These are phyloP conservation scores for Euwallacea fornicatus DNA, from an alignment of 1,140 invertebrate genomes.

Conservation along the genomic window DNA sequence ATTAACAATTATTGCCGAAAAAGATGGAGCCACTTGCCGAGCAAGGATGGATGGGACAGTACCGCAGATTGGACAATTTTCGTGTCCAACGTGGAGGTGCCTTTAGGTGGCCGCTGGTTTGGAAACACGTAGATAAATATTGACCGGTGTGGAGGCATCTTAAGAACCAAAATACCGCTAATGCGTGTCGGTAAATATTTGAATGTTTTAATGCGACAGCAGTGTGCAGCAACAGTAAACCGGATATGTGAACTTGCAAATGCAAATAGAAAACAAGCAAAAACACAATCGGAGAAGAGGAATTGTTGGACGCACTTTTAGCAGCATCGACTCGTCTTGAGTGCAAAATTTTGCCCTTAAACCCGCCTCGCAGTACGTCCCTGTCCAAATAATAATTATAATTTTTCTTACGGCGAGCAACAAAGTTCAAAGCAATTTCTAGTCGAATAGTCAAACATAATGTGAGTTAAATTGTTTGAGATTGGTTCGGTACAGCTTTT, in stretches of 20 bases:
- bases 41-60: not conserved
- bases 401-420: no score
- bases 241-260: constrained; percentile 10
- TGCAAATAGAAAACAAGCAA: constrained; percentile 20
- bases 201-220: constrained; percentile 9
- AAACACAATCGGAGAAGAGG: not conserved
- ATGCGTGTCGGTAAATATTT: constrained; percentile 21
- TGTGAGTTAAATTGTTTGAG: constrained; percentile 18
- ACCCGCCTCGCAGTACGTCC: no score
- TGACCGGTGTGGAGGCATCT: constrained; percentile 6
- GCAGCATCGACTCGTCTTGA: not conserved
- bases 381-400: no score
- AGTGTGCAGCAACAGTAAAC: constrained; percentile 7
- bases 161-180: constrained; percentile 21
- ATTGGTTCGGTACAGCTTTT: not conserved
- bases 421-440: constrained; percentile 13
- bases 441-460: constrained; percentile 21
- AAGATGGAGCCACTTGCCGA: not conserved
- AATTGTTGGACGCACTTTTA: not conserved
- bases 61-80: no score
- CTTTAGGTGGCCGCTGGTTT: not conserved
- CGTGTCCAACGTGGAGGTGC: not conserved
- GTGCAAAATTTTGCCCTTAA: no score
- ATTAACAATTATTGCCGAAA: not conserved
- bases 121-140: constrained; percentile 11